phyloP scores from a whole-genome alignment of 2,113 vertebrate genomes.

The Poeciliopsis retropinna region DNA sequence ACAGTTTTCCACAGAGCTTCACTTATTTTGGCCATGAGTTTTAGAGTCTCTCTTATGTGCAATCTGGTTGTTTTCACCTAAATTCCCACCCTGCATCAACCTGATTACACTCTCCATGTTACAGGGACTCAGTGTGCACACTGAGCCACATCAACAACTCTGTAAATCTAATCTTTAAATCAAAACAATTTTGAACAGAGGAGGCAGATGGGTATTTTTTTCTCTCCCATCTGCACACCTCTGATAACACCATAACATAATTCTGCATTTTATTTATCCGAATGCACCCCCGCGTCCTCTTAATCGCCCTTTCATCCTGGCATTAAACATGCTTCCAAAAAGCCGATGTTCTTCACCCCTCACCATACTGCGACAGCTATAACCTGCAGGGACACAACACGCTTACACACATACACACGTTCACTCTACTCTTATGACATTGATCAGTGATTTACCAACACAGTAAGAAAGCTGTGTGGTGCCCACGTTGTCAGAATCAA shows the following conservation, averaged over 20 bases:
- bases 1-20: constrained; percentile 16
- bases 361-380: background rate
- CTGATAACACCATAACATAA: constrained; percentile 13
- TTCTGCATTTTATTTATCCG: constrained; percentile 23
- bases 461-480: constrained; percentile 5
- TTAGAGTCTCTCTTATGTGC: no score
- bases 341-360: constrained; percentile 34
- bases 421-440: constrained; percentile 16
- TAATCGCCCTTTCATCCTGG: constrained; percentile 29
- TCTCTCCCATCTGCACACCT: constrained; percentile 11
- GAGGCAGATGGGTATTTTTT: background rate
- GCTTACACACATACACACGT: background rate
- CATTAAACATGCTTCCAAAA: constrained; percentile 23
- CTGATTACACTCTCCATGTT: constrained; percentile 16
- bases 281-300: background rate
- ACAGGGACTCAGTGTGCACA: constrained; percentile 3
- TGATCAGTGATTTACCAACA: constrained; percentile 15
- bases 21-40: constrained; percentile 7
- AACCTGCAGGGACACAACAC: constrained; percentile 22
- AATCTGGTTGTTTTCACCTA: constrained; percentile 11
- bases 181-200: background rate
- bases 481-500: constrained; percentile 11
- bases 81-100: constrained; percentile 9
- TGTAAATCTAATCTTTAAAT: background rate
- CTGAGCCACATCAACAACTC: background rate